Evolutionary conservation across 2,888 invertebrate species (phyloP).

Genomic region (Cheilosia urbana): DNA sequence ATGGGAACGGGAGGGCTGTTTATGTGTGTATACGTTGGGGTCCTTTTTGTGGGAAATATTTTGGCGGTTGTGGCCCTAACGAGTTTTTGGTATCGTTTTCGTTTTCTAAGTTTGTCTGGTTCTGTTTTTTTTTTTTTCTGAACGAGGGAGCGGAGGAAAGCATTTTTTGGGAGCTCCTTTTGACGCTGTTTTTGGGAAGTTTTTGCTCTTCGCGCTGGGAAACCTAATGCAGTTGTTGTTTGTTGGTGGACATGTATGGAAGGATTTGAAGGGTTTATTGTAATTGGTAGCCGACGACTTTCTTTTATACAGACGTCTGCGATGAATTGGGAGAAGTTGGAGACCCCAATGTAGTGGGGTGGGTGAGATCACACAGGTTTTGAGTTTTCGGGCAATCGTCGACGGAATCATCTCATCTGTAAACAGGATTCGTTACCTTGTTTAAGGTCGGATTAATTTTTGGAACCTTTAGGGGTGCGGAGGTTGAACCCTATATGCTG

Average conservation of each 20-base stretch:
- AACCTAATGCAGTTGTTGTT: constrained; percentile 36
- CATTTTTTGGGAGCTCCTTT: constrained; percentile 19
- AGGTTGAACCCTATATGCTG: too few species aligned
- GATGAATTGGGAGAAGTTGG: too few species aligned
- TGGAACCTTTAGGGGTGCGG: too few species aligned
- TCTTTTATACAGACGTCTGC: background rate
- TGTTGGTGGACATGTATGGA: background rate
- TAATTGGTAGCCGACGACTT: constrained; percentile 18
- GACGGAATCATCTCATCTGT: too few species aligned
- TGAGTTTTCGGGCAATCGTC: too few species aligned
- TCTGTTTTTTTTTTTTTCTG: constrained; percentile 8
- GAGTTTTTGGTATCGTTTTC: constrained; percentile 53
- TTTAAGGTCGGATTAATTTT: too few species aligned
- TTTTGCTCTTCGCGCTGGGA: background rate
- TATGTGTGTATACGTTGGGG: constrained; percentile 78
- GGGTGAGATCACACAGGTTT: too few species aligned
- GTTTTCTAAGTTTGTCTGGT: constrained; percentile 22
- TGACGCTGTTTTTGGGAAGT: background rate
- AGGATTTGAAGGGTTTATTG: constrained; percentile 39
- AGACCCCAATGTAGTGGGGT: too few species aligned
- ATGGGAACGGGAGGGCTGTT: constrained; percentile 33
- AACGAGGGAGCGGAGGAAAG: background rate
- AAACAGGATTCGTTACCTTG: too few species aligned
- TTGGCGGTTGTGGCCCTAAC: constrained; percentile 63
- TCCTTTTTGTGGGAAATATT: constrained; percentile 62